These are phyloP conservation scores for Romanogobio albipinnatus DNA, from an alignment of 2,113 vertebrate species.

Conservation along the genomic window DNA sequence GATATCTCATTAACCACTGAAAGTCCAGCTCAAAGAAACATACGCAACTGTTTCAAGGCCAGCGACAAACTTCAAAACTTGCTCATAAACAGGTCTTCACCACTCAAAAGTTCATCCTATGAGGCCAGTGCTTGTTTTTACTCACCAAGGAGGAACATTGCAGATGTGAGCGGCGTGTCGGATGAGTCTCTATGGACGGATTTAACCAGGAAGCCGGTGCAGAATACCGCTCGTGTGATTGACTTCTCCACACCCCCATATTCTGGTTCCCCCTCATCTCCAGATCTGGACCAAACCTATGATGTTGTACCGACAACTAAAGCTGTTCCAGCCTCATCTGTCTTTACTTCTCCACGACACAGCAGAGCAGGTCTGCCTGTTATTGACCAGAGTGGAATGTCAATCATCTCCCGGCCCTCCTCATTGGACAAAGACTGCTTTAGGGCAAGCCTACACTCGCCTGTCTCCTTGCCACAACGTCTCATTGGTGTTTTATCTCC, in stretches of 20 bases:
- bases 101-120: not conserved
- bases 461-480: not conserved
- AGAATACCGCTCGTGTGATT: slow-evolving; percentile 48
- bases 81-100: slow-evolving; percentile 20
- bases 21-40: not conserved
- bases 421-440: slow-evolving; percentile 2
- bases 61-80: not conserved
- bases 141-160: slow-evolving; percentile 46
- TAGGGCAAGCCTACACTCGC: not conserved
- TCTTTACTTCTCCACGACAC: not conserved
- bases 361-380: not conserved
- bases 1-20: not conserved
- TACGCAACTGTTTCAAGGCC: not conserved
- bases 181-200: slow-evolving; percentile 43
- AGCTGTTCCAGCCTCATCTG: not conserved
- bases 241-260: slow-evolving; percentile 51
- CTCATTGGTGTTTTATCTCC: slow-evolving; percentile 44
- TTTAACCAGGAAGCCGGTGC: not conserved
- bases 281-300: slow-evolving; percentile 50
- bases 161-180: not conserved
- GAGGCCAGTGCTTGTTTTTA: slow-evolving; percentile 47
- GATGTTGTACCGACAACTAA: not conserved
- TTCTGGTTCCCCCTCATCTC: slow-evolving; percentile 20
- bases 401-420: not conserved
- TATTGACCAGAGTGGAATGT: not conserved